phyloP scores from a whole-genome alignment of 2,113 vertebrate species.

The Pseudorhombus dupliciocellatus region DNA sequence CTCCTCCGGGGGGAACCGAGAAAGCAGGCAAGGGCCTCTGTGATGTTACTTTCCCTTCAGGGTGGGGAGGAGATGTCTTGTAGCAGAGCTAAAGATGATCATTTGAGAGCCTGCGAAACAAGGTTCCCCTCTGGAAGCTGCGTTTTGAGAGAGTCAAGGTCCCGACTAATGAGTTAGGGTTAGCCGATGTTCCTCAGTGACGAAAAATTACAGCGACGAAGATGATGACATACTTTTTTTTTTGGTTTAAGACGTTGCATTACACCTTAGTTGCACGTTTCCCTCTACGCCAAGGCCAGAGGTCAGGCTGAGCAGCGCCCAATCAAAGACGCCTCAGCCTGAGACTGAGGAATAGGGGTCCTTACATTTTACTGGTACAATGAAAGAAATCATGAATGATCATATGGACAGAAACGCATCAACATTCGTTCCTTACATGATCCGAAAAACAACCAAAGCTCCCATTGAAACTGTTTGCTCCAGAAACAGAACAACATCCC shows the following conservation, averaged over 20 bases:
- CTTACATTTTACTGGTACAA: constrained; percentile 33
- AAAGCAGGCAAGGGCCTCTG: constrained; percentile 74
- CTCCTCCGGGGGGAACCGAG: constrained; percentile 75
- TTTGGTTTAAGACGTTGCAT: constrained; percentile 20
- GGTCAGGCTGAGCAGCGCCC: constrained; percentile 29
- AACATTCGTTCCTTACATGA: constrained; percentile 54
- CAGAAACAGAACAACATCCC: constrained; percentile 70
- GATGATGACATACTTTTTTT: constrained; percentile 5
- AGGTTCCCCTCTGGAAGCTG: constrained; percentile 60
- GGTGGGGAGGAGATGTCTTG: constrained; percentile 78
- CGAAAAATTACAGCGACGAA: constrained; percentile 46
- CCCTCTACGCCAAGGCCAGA: constrained; percentile 31
- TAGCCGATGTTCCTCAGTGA: constrained; percentile 49
- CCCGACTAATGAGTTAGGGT: constrained; percentile 65
- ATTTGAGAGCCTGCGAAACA: constrained; percentile 76
- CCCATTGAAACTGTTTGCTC: constrained; percentile 59
- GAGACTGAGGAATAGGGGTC: constrained; percentile 10
- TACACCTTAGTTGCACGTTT: constrained; percentile 22
- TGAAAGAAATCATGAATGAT: constrained; percentile 51
- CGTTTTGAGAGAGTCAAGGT: constrained; percentile 47
- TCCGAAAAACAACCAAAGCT: constrained; percentile 51
- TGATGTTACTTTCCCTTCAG: constrained; percentile 80
- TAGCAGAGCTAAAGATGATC: constrained; percentile 80
- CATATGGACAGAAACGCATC: constrained; percentile 48
- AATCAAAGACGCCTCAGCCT: constrained; percentile 16